Base-by-base conservation (phyloP, 35 echinoderm and acorn worm genomes). In the Hemicentrotus pulcherrimus region DNA sequence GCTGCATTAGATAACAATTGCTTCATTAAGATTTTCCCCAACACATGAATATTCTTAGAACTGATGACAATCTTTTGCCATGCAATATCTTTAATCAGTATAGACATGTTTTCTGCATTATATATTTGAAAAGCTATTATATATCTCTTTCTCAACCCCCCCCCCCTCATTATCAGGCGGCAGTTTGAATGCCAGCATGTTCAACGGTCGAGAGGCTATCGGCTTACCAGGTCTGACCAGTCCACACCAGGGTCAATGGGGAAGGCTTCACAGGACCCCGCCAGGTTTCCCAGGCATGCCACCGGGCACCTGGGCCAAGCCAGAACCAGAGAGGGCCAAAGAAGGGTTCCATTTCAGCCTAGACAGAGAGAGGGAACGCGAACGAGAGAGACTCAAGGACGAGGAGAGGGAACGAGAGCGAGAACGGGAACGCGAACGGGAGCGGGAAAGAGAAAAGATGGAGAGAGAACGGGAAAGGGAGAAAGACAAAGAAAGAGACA, bases 291-390 rank as follows among this genome's bases (percentile, higher is more conserved):
- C 96, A n/a, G 41, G 31, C 11, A 92, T 71, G 47, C 91, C 91
- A 22, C 96, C 96, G 31, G 94, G 96, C 31, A 71, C 86, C 45
- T 98, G 97, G 97, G 94, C 94, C 41, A 98, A 98, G 50, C 96
- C 96, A 94, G 97, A 98, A 35, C 58, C 97, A 46, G 97, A 98
- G 18, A 46, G 96, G 87, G 91, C 96, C 31, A 96, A 96, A 46
- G 97, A 98, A 28, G 95, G 92, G 22, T 98, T 98, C 94, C 96
- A 95, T 41, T 94, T 96, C 86, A 95, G 96, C 24, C 95, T 96
- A 22, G 96, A 98, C 30, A 31, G 96, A 31, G 61, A 95, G 24
- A 88, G 95, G 28, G 96, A 96, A 31, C 94, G 94, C 35, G 94
- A 87, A 59, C 91, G 95, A 52, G 94, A 96, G 11, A 47, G 86